Evolutionary conservation across 2,113 vertebrate species (phyloP).

Genomic region (Camarhynchus parvulus): DNA sequence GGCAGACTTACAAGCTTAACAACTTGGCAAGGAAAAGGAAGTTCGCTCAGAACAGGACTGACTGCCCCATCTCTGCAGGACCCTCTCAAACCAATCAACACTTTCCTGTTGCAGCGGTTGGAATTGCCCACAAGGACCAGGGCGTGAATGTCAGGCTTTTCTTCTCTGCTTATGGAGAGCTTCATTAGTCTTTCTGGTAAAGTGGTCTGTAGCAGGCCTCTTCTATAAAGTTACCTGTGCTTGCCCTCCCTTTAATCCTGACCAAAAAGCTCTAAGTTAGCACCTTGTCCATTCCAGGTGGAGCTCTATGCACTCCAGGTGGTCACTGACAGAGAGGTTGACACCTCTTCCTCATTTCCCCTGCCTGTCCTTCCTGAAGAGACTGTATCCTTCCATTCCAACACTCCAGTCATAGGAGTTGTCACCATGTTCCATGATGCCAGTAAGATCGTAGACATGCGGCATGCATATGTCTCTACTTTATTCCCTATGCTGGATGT

Average conservation of each 20-base stretch:
- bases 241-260: neutral
- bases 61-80: neutral
- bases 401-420: neutral
- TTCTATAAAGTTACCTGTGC: neutral
- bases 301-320: neutral
- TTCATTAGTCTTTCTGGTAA: neutral
- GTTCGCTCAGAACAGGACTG: neutral
- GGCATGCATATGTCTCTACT: neutral
- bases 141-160: neutral
- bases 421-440: neutral
- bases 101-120: accelerated
- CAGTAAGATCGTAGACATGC: neutral
- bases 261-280: neutral
- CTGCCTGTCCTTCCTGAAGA: neutral
- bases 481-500: neutral
- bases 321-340: neutral
- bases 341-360: neutral
- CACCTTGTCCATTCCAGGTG: neutral
- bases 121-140: neutral
- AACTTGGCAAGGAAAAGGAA: neutral
- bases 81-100: neutral
- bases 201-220: neutral
- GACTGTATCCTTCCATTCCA: neutral
- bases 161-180: neutral
- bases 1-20: neutral